Evolutionary conservation across 2,888 invertebrate species (phyloP), one percentile per base, ranked within the genome.

Genomic region (Muscina levida): DNA sequence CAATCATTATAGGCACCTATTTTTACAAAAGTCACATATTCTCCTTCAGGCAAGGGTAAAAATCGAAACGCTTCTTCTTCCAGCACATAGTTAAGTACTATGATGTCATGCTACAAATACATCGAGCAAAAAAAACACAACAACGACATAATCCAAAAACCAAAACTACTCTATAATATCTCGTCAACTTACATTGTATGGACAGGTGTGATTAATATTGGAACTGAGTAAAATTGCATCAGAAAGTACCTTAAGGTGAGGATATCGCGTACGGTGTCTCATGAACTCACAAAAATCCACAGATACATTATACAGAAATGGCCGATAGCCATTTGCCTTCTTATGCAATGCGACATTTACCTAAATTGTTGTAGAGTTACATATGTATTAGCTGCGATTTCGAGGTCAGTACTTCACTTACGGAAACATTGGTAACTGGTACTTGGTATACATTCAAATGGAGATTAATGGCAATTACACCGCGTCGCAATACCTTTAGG

Each of bases 191-290:
- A 79, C 79, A 59, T 74, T 56, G 8, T 42, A 79, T 0, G 75
- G 67, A 31, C 75, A 79, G 3, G 79, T 57, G n/a, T 79, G 79
- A 72, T 79, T 79, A 10, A 79, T n/a, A 59, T 79, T 79, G 11
- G 79, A 67, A 5, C 8, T 0, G 26, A 59, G 37, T 1, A 67
- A 1, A 2, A 51, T 1, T 57, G 17, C 17, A 3, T 71, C 67
- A 19, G 42, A 26, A 48, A 48, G 31, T 8, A 74, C 5, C 31
- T 73, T 53, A 5, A 74, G 0, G 39, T 70, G 44, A 10, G 10
- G 17, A 22, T 15, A 15, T 6, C 19, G 37, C 11, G 42, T 53
- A 2, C 65, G 37, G 4, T 66, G 44, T 31, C 48, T 65, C 65
- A 79, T 39, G 56, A 74, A 79, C 5, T 26, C 4, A 26, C 78